These are phyloP conservation scores for Timema cristinae DNA, from an alignment of 2,888 invertebrate species.

Conservation along the genomic window DNA sequence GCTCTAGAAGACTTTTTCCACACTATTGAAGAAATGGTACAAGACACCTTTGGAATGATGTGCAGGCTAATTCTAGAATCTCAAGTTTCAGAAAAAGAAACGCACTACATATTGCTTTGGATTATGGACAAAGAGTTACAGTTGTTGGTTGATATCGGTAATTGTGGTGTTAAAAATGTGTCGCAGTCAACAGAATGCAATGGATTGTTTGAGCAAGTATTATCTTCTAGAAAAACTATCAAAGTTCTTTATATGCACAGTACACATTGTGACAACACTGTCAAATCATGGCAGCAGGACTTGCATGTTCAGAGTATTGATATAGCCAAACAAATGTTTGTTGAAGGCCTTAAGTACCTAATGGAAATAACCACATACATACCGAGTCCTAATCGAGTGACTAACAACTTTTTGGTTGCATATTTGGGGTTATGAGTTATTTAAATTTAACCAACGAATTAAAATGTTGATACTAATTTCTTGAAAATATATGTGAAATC, in stretches of 20 bases:
- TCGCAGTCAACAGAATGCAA: too few relatives aligned
- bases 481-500: too few relatives aligned
- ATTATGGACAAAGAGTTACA: constrained; percentile 58
- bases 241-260: constrained; percentile 57
- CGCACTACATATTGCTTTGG: constrained; percentile 56
- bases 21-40: constrained; percentile 51
- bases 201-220: constrained; percentile 16
- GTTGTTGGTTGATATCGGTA: constrained; percentile 41
- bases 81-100: constrained; percentile 45
- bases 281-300: constrained; percentile 54
- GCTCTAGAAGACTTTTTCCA: constrained; percentile 51
- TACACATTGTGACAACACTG: constrained; percentile 44
- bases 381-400: constrained; percentile 52
- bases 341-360: constrained; percentile 52
- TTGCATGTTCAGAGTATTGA: constrained; percentile 50
- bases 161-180: constrained; percentile 1
- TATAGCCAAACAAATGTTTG: constrained; percentile 58
- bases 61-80: constrained; percentile 55
- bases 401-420: constrained; percentile 57
- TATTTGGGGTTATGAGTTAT: constrained; percentile 44
- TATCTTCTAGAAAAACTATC: constrained; percentile 50
- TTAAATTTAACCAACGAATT: too few relatives aligned
- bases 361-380: constrained; percentile 53
- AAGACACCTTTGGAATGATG: constrained; percentile 51
- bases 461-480: too few relatives aligned